Evolutionary conservation across 2,888 invertebrate genomes (phyloP).

Genomic region (Neuroscelio doddi): DNA sequence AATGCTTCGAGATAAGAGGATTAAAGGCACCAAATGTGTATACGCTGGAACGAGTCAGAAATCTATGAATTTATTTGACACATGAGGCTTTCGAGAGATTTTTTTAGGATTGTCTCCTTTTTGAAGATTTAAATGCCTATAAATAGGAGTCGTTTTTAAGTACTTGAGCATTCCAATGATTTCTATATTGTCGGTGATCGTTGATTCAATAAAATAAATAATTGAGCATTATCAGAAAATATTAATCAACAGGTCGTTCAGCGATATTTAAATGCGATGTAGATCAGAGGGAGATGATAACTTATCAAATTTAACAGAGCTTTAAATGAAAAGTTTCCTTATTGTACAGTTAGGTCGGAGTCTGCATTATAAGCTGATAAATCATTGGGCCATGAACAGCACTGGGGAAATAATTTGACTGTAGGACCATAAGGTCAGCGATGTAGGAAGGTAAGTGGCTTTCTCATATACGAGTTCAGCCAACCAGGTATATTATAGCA

Average conservation of each 20-base stretch:
- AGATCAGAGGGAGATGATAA: neutral
- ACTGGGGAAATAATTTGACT: constrained; percentile 7
- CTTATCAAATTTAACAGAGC: neutral
- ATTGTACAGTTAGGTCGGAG: neutral
- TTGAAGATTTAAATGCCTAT: too few species aligned
- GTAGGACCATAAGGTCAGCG: constrained; percentile 23
- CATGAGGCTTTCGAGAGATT: too few species aligned
- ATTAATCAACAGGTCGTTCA: too few species aligned
- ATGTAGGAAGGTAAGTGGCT: constrained; percentile 34
- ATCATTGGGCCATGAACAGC: constrained; percentile 53
- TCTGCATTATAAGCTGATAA: constrained; percentile 52
- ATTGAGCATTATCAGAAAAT: too few species aligned
- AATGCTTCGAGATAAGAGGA: neutral
- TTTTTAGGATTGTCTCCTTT: too few species aligned
- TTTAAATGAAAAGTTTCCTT: neutral
- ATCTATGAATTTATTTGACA: too few species aligned
- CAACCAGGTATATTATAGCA: constrained; percentile 45
- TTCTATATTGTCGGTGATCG: too few species aligned
- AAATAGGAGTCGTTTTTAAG: too few species aligned
- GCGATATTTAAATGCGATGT: too few species aligned
- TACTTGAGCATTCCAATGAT: too few species aligned
- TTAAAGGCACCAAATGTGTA: neutral
- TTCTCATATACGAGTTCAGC: constrained; percentile 27
- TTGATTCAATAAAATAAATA: too few species aligned
- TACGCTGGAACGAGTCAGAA: neutral